Evolutionary conservation across 2,797 vertebrate genomes (phyloP).

Genomic region (Megaceryle alcyon): DNA sequence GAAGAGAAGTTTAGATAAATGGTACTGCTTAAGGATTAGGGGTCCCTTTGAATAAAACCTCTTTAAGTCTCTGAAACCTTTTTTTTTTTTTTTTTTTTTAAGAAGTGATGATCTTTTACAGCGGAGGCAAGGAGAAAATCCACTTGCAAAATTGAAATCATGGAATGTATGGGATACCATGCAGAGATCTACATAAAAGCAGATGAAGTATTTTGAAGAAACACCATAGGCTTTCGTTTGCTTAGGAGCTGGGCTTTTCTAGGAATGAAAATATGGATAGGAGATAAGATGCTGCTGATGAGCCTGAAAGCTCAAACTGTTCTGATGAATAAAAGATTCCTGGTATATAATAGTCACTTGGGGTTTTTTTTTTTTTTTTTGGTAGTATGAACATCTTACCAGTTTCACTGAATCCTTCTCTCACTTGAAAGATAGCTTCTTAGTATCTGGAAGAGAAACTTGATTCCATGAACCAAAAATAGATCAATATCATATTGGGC

Average conservation of each 20-base stretch:
- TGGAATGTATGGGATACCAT: not conserved
- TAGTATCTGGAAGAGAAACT: not conserved
- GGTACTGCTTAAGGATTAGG: not conserved
- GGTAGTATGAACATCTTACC: not conserved
- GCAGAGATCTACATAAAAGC: not conserved
- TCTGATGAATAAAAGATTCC: not conserved
- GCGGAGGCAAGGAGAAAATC: not conserved
- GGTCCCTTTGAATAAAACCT: not conserved
- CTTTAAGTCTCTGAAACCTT: not conserved
- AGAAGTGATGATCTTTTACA: not conserved
- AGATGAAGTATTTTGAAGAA: not conserved
- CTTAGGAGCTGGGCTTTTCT: not conserved
- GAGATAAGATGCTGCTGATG: not conserved
- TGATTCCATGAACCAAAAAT: not conserved
- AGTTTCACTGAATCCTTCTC: not conserved
- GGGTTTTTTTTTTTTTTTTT: not conserved
- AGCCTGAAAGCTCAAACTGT: not conserved
- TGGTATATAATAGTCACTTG: not conserved
- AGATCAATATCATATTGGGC: not conserved
- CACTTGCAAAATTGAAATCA: not conserved
- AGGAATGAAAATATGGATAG: not conserved
- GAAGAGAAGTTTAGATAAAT: not conserved
- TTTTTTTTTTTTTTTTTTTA: not conserved
- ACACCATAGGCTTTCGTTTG: not conserved
- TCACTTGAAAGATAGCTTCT: not conserved